Evolutionary conservation across 2,888 invertebrate genomes (phyloP).

Genomic region (Spatulosminthurus flaviceps): DNA sequence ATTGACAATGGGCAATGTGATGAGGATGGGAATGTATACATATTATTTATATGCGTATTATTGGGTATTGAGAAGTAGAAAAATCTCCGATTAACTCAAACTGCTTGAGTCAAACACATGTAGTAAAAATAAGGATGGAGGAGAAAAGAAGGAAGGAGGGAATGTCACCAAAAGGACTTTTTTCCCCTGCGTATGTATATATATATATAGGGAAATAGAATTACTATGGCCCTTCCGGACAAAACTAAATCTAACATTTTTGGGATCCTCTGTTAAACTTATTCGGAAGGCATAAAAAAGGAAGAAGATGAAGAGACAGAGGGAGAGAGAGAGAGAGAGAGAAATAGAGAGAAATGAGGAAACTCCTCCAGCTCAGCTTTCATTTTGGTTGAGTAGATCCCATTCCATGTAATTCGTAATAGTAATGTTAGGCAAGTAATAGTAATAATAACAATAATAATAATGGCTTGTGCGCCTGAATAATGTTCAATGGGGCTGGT

Average conservation of each 20-base stretch:
- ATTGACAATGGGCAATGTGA: not conserved
- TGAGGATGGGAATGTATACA: not conserved
- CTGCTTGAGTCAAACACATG: too few species aligned
- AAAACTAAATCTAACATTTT: not conserved
- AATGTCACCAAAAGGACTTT: not conserved
- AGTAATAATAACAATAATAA: slow-evolving; percentile 42
- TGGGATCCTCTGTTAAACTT: not conserved
- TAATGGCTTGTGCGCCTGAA: slow-evolving; percentile 39
- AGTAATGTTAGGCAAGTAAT: slow-evolving; percentile 22
- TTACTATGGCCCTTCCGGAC: slow-evolving; percentile 34
- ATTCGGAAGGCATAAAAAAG: slow-evolving; percentile 18
- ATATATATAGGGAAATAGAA: not conserved
- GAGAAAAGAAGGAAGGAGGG: not conserved
- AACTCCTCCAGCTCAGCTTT: slow-evolving; percentile 33
- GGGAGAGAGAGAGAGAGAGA: too few species aligned
- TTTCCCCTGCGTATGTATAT: too few species aligned
- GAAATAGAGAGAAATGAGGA: not conserved
- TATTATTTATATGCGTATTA: not conserved
- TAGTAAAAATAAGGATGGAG: not conserved
- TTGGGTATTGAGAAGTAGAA: not conserved
- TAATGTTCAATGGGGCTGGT: slow-evolving; percentile 39
- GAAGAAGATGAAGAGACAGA: too few species aligned
- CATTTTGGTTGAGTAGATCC: slow-evolving; percentile 37
- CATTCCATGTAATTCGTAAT: slow-evolving; percentile 40
- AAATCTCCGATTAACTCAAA: not conserved